Percentiles rank a stretch among this genome's conserved stretches.
These are phyloP conservation scores for Musca vetustissima DNA, from an alignment of 1,140 invertebrate genomes.

Conservation along the genomic window DNA sequence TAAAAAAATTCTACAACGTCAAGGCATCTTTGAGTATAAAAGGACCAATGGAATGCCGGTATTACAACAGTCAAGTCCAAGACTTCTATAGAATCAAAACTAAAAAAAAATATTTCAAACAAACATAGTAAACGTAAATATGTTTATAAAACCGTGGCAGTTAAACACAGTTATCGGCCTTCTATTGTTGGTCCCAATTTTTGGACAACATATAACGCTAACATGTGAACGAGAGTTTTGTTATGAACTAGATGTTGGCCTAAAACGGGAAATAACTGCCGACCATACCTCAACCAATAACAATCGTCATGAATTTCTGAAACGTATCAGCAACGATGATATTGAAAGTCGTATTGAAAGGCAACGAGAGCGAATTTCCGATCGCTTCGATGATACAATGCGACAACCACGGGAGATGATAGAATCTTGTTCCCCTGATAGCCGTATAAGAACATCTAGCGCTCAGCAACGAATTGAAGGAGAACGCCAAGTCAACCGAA, in stretches of 20 bases:
- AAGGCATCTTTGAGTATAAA: conserved; percentile 8
- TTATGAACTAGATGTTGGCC: neutral
- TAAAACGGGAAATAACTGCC: too few relatives aligned
- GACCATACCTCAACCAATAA: neutral
- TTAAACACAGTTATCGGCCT: conserved; percentile 25
- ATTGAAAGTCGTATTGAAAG: too few relatives aligned
- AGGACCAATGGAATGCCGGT: neutral
- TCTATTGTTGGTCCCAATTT: conserved; percentile 12
- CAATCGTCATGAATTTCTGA: too few relatives aligned
- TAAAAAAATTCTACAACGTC: conserved; percentile 17
- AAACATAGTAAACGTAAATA: neutral
- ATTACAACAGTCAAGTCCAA: conserved; percentile 2
- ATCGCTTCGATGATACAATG: too few relatives aligned
- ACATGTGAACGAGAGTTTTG: conserved; percentile 11
- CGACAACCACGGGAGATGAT: too few relatives aligned
- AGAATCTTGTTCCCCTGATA: too few relatives aligned
- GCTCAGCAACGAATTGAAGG: neutral
- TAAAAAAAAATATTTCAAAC: neutral
- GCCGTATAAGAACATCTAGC: too few relatives aligned
- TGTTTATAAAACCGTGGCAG: conserved; percentile 17
- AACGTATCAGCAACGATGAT: too few relatives aligned
- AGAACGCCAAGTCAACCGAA: neutral
- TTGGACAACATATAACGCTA: neutral
- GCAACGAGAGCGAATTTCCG: too few relatives aligned
- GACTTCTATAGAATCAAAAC: conserved; percentile 1